Evolutionary conservation across 1,140 invertebrate species (phyloP).

Genomic region (Polyergus mexicanus): DNA sequence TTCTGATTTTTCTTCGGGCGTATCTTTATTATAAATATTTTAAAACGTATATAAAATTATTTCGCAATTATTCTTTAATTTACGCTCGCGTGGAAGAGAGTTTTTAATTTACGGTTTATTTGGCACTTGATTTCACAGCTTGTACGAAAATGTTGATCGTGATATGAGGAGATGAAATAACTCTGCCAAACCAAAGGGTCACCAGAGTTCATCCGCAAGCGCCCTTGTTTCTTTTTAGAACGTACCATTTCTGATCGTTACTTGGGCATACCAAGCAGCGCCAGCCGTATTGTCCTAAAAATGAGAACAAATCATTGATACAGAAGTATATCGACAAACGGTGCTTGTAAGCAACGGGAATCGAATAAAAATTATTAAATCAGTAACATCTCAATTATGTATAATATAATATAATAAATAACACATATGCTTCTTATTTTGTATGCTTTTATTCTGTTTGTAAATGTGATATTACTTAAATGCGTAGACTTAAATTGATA

Average conservation of each 20-base stretch:
- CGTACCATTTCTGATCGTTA: constrained; percentile 83
- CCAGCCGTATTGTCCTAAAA: constrained; percentile 81
- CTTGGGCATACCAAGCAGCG: constrained; percentile 83
- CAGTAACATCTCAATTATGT: background rate
- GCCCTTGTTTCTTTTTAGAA: constrained; percentile 70
- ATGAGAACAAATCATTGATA: constrained; percentile 47
- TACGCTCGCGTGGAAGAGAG: constrained; percentile 13
- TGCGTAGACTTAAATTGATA: background rate
- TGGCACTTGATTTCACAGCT: constrained; percentile 57
- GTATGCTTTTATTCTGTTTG: background rate
- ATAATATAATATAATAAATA: background rate
- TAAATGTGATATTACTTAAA: background rate
- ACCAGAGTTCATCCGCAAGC: constrained; percentile 40
- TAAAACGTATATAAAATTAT: background rate
- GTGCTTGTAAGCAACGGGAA: no score
- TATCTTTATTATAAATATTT: background rate
- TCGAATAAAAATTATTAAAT: no score
- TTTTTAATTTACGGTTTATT: constrained; percentile 50
- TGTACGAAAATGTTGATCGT: constrained; percentile 47
- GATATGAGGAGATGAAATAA: constrained; percentile 30
- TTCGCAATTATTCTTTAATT: constrained; percentile 17
- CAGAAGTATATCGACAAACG: background rate
- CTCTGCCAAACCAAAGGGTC: constrained; percentile 2
- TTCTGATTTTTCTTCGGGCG: background rate
- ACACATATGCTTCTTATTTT: background rate